Evolutionary conservation across 2,113 vertebrate genomes (phyloP).

Genomic region (Nothoprocta perdicaria): DNA sequence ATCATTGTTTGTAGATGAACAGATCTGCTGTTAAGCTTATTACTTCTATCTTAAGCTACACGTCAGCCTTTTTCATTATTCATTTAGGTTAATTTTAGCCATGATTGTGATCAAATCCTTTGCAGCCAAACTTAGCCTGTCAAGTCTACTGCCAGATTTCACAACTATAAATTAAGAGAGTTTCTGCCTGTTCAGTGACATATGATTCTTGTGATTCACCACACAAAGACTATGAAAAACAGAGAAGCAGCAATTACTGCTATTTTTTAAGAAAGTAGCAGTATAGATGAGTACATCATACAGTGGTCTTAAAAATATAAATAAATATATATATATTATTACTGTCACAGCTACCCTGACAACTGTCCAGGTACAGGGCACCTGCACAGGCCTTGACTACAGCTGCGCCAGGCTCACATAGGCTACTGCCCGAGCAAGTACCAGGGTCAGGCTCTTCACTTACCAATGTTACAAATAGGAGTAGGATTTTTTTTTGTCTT

Average conservation of each 20-base stretch:
- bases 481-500: not conserved
- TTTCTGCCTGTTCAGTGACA: not conserved
- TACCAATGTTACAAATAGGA: not conserved
- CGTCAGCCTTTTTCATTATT: not conserved
- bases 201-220: not conserved
- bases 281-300: not conserved
- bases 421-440: not conserved
- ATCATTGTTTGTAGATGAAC: not conserved
- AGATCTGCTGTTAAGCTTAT: not conserved
- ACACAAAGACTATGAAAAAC: not conserved
- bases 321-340: not conserved
- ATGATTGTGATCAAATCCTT: not conserved
- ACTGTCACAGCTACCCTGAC: not conserved
- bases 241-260: not conserved
- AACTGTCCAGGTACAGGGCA: not conserved
- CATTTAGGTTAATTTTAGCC: not conserved
- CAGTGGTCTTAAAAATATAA: fast-evolving
- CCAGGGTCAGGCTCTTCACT: not conserved
- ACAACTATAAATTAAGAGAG: not conserved
- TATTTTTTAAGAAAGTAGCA: not conserved
- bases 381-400: not conserved
- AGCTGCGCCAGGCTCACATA: fast-evolving
- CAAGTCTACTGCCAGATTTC: not conserved
- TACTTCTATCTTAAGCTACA: not conserved
- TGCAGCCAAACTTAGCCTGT: not conserved